Conservation (phyloP, 2,113 vertebrate genomes). For the Python bivittatus region DNA sequence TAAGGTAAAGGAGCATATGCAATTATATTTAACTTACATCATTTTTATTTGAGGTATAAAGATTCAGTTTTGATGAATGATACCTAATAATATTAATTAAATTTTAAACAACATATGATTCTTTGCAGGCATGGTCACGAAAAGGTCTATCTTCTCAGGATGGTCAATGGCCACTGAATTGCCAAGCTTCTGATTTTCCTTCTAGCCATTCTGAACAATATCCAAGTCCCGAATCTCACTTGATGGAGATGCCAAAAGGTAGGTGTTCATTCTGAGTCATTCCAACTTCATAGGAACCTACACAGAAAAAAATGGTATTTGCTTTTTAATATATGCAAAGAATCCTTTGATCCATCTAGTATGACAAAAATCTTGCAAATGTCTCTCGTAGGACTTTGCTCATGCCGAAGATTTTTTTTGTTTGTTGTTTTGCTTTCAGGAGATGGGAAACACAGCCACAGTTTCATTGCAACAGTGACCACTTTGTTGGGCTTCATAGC, state of each 20-base stretch:
- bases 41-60: not conserved
- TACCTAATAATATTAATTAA: not conserved
- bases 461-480: slow-evolving; percentile 62
- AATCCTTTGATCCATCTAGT: not conserved
- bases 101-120: not conserved
- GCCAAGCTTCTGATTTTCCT: slow-evolving; percentile 34
- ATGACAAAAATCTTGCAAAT: slow-evolving; percentile 6
- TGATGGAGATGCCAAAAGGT: slow-evolving; percentile 26
- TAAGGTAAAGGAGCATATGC: not conserved
- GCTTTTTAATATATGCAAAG: not conserved
- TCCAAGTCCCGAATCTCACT: slow-evolving; percentile 12
- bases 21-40: not conserved
- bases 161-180: slow-evolving; percentile 1
- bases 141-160: not conserved
- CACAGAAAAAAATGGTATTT: not conserved
- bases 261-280: not conserved
- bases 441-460: slow-evolving; percentile 54
- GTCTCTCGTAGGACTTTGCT: slow-evolving; percentile 50
- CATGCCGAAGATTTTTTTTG: slow-evolving; percentile 16
- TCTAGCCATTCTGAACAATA: slow-evolving; percentile 38
- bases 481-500: slow-evolving; percentile 63
- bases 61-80: not conserved
- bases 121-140: slow-evolving; percentile 27
- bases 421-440: slow-evolving; percentile 24
- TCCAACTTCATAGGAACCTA: rapidly evolving